These are phyloP conservation scores for Luscinia luscinia DNA, from an alignment of 2,797 vertebrate species.

Conservation along the genomic window DNA sequence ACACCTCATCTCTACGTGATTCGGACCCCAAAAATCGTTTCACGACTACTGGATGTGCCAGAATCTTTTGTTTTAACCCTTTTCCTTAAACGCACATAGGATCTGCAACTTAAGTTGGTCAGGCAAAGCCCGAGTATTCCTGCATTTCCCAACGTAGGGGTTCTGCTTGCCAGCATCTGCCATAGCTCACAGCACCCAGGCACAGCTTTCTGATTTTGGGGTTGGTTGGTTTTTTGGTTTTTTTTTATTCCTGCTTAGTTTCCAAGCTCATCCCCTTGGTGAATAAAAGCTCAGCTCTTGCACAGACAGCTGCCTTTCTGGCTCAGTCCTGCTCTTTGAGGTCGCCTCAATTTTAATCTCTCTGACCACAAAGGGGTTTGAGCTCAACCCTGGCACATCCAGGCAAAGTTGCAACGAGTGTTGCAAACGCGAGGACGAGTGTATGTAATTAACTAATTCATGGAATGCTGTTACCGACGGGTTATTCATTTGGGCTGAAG, in stretches of 20 bases:
- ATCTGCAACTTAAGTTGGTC: constrained; percentile 3
- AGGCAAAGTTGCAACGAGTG: constrained; percentile 32
- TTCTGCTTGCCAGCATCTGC: constrained; percentile 36
- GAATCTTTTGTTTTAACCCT: not conserved
- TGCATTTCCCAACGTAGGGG: not conserved
- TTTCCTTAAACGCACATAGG: not conserved
- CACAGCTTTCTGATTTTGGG: constrained; percentile 12
- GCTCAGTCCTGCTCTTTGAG: constrained; percentile 38
- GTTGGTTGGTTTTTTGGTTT: not conserved
- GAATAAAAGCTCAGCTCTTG: not conserved
- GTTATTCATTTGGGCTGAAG: constrained; percentile 35
- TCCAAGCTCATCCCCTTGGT: not conserved
- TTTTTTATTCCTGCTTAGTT: not conserved
- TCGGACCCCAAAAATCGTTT: not conserved
- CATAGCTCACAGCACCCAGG: constrained; percentile 22
- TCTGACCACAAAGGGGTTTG: not conserved
- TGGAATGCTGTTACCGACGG: constrained; percentile 23
- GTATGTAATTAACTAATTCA: constrained; percentile 53
- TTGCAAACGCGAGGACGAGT: constrained; percentile 32
- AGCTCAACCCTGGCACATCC: constrained; percentile 10
- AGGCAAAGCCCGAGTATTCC: not conserved
- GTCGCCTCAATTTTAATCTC: constrained; percentile 12
- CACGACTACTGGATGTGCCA: not conserved
- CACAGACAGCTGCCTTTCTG: not conserved
- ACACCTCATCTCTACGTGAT: not conserved